Evolutionary conservation across 1,140 invertebrate genomes (phyloP), one percentile per base, ranked within the genome.

Genomic region (Drosophila arizonae): DNA sequence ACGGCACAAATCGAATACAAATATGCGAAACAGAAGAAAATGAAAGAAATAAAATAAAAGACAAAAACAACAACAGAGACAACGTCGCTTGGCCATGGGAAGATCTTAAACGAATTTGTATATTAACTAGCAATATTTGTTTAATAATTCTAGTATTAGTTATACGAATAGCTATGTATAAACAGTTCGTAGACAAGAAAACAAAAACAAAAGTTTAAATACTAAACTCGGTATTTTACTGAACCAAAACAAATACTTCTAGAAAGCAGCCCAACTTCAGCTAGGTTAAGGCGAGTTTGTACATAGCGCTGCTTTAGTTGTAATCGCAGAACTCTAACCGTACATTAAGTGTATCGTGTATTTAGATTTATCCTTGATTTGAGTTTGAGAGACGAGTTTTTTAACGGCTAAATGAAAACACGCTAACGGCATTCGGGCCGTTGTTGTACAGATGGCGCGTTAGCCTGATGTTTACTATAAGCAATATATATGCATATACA

Each of bases 61-160:
- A 36, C 13, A 10, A 11, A 30, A 5, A 30, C 28, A 30, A 30
- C 0, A 30, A 1, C n/a, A 26, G 51, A 61, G 48, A 75, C 48
- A 52, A 65, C 65, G 68, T 79, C 79, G 80, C 75, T 84, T 84
- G 80, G 79, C 76, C 79, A 79, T 56, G 55, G 78, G 66, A 75
- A 72, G 77, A 82, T 89, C 85, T 88, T 88, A 89, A 88, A 88
- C 85, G 84, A 88, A 88, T 88, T 88, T 88, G 84, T 88, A 88
- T 89, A 89, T 89, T 88, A 89, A 86, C 78, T 88, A 88, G 84
- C 84, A 82, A 88, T 89, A 88, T 89, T 87, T 88, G 84, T 88
- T 88, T 73, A 76, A 77, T 81, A 80, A 88, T 84, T 82, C 68
- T 87, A 86, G 82, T 61, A 73, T 50, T 72, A 76, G 54, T 60